These are phyloP conservation scores for Eilema griseolum DNA, from an alignment of 2,888 invertebrate genomes.

Conservation along the genomic window DNA sequence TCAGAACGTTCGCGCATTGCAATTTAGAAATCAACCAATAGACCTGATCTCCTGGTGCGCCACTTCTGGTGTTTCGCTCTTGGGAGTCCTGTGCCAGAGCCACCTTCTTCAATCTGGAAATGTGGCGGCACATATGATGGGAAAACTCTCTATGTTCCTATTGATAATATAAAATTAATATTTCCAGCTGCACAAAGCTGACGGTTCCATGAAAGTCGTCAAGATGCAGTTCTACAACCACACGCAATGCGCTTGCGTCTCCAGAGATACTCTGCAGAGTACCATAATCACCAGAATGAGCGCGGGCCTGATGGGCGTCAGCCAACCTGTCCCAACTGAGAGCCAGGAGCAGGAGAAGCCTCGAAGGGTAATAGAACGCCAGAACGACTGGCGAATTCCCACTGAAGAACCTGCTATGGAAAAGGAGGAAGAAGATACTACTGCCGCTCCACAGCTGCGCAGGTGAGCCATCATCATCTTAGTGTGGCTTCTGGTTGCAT, in stretches of 20 bases:
- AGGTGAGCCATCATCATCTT: slow-evolving; percentile 61
- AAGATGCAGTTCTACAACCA: slow-evolving; percentile 80
- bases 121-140: neutral
- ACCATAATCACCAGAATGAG: slow-evolving; percentile 45
- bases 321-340: slow-evolving; percentile 48
- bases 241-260: slow-evolving; percentile 77
- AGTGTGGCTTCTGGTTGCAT: neutral
- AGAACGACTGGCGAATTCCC: slow-evolving; percentile 66
- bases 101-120: no score
- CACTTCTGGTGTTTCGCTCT: no score
- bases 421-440: slow-evolving; percentile 68
- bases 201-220: slow-evolving; percentile 65
- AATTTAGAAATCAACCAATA: no score
- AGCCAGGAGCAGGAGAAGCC: slow-evolving; percentile 49
- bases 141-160: no score
- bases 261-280: slow-evolving; percentile 66
- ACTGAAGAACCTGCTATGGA: slow-evolving; percentile 66
- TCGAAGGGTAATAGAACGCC: slow-evolving; percentile 44
- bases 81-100: no score
- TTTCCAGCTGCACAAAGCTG: slow-evolving; percentile 74
- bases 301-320: slow-evolving; percentile 28
- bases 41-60: no score
- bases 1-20: no score
- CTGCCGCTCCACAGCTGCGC: slow-evolving; percentile 72
- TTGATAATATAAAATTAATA: neutral